These are phyloP conservation scores for Oryzias melastigma DNA, from an alignment of 2,113 vertebrate species.

Conservation along the genomic window DNA sequence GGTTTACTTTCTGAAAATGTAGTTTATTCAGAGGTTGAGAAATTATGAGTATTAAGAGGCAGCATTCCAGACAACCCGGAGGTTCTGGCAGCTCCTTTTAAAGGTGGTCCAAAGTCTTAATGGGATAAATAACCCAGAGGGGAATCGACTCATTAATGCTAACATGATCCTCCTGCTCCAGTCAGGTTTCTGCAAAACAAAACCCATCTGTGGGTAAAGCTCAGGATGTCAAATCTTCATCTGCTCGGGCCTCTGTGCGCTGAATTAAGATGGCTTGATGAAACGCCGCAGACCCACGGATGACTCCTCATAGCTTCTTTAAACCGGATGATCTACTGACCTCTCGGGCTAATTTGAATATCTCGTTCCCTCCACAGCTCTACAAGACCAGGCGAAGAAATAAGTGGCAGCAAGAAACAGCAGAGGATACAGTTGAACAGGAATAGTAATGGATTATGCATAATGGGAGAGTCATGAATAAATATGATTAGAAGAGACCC, in stretches of 20 bases:
- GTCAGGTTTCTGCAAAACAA: background rate
- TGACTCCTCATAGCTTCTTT: slow-evolving; percentile 15
- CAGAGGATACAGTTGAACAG: slow-evolving; percentile 51
- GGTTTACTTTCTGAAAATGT: too few relatives aligned
- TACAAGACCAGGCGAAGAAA: slow-evolving; percentile 63
- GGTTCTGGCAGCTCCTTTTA: too few relatives aligned
- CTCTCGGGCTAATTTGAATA: slow-evolving; percentile 31
- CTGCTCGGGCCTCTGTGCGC: slow-evolving; percentile 1
- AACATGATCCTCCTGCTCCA: background rate
- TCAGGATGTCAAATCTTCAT: slow-evolving; percentile 38
- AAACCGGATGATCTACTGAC: slow-evolving; percentile 27
- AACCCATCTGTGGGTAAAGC: slow-evolving; percentile 23
- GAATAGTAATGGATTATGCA: slow-evolving; percentile 53
- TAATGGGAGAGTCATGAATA: slow-evolving; percentile 59
- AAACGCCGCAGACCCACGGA: slow-evolving; percentile 17
- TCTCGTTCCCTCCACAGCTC: slow-evolving; percentile 48
- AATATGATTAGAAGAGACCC: slow-evolving; percentile 63
- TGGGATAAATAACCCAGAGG: background rate
- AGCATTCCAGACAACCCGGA: too few relatives aligned
- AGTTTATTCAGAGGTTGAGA: too few relatives aligned
- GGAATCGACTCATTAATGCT: background rate
- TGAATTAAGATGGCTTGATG: slow-evolving; percentile 35
- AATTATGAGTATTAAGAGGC: too few relatives aligned
- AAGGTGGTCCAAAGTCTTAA: too few relatives aligned
- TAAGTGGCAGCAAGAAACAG: slow-evolving; percentile 44